phyloP scores from a whole-genome alignment of 2,113 vertebrate genomes.

The Scophthalmus maximus region DNA sequence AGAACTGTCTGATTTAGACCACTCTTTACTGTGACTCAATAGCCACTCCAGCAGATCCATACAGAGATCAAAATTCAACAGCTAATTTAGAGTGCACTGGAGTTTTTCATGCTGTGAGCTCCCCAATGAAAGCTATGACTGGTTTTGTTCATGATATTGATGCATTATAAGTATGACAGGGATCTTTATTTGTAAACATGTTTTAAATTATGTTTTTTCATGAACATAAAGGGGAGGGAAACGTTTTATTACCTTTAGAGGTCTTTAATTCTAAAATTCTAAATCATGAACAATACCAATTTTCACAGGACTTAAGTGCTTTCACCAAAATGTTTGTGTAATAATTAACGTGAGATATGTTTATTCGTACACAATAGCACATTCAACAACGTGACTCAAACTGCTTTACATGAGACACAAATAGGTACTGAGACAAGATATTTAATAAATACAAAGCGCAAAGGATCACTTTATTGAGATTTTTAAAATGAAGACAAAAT shows the following conservation, averaged over 20 bases:
- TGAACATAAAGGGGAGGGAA: not conserved
- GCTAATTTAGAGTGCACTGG: slow-evolving; percentile 37
- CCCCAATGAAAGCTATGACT: slow-evolving; percentile 7
- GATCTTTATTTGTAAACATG: not conserved
- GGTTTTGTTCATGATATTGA: slow-evolving; percentile 8
- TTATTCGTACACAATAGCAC: too few species aligned
- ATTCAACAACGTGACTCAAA: too few species aligned
- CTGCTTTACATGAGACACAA: too few species aligned
- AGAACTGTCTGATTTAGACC: slow-evolving; percentile 53
- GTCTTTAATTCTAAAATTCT: not conserved
- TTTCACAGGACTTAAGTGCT: too few species aligned
- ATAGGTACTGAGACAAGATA: too few species aligned
- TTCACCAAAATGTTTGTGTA: too few species aligned
- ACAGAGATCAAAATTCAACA: slow-evolving; percentile 43
- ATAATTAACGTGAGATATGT: too few species aligned
- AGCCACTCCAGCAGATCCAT: slow-evolving; percentile 46
- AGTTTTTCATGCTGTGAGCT: slow-evolving; percentile 10
- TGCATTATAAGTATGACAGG: not conserved
- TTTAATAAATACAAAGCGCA: too few species aligned
- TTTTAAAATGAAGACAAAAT: not conserved
- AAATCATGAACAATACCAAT: not conserved
- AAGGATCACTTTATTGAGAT: too few species aligned
- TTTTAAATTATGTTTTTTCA: not conserved
- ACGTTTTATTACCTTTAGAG: not conserved
- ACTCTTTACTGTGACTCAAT: slow-evolving; percentile 60